Evolutionary conservation across 2,888 invertebrate genomes (phyloP), one percentile per base, ranked within the genome.

Genomic region (Leptodirus hochenwartii): DNA sequence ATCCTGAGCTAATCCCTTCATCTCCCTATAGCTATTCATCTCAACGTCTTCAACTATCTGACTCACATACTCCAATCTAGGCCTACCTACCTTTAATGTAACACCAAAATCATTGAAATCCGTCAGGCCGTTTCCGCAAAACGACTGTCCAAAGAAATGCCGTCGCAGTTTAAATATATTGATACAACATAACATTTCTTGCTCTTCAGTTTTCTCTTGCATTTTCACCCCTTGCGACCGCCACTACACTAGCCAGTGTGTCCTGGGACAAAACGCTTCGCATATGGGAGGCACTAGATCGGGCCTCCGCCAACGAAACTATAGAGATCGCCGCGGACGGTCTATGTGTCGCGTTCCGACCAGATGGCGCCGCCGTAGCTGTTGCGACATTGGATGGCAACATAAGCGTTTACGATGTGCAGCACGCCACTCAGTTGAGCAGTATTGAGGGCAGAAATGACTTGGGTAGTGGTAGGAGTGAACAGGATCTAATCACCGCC

Each of bases 201-300:
- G n/a, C n/a, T 22, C 33, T 37, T 32, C 25, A 55, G 54, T 44
- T 47, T 25, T 66, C 76, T 34, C 49, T 98, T 2, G 64, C 73
- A 1, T 95, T 98, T 56, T 77, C 69, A 36, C 82, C 87, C 0
- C 60, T 58, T 5, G 50, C 69, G 1, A 60, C 72, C 0, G 81
- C 80, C 38, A 73, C 80, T 0, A 65, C 72, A 2, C 56, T 96
- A 22, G 81, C 74, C 0, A 90, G 91, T 1, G 79, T 74, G 3
- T 90, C 91, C 13, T 96, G 96, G 95, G 98, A 99, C 58, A 80
- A 81, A 54, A 82, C 87, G 0, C 60, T 95, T 3, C 67, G 75
- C 43, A 58, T 96, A 27, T 96, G 96, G 95, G 81, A 91, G 54
- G 78, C 88, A 4, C 68, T 93, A 22, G 84, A 85, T 47, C 69